Conservation (phyloP, 2,113 vertebrate species). For the Pollimyrus isidori region DNA sequence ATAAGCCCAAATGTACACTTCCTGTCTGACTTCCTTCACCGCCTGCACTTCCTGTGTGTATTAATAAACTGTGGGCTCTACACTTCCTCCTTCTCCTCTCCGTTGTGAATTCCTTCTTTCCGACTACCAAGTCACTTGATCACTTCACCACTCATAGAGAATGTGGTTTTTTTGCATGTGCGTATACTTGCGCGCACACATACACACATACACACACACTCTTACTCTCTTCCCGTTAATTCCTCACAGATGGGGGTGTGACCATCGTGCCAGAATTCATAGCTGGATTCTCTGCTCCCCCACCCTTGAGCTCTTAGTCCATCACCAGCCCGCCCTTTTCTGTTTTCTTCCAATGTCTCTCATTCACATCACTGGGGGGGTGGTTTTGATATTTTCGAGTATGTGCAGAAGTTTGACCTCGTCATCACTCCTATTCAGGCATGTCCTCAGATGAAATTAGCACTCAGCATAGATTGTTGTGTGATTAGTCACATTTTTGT, state of each 20-base stretch:
- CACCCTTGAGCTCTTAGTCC: background rate
- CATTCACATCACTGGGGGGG: background rate
- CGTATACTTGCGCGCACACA: background rate
- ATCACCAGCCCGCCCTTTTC: background rate
- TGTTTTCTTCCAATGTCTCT: background rate
- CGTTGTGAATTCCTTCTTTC: background rate
- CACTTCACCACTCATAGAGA: background rate
- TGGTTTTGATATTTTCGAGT: background rate
- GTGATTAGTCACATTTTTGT: background rate
- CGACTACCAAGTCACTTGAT: background rate
- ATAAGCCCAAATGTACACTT: background rate
- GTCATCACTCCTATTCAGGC: background rate
- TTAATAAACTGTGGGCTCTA: background rate
- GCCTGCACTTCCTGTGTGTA: background rate
- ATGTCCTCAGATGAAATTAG: background rate
- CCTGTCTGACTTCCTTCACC: background rate
- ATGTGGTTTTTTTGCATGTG: background rate
- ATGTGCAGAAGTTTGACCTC: background rate
- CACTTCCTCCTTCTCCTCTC: background rate
- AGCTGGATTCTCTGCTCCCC: background rate
- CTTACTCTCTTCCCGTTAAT: background rate
- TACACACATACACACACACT: no score
- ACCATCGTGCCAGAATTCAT: background rate
- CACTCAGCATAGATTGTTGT: background rate
- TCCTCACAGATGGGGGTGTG: background rate